phyloP scores from a whole-genome alignment of 2,888 invertebrate genomes.

The Gastrophysa polygoni region DNA sequence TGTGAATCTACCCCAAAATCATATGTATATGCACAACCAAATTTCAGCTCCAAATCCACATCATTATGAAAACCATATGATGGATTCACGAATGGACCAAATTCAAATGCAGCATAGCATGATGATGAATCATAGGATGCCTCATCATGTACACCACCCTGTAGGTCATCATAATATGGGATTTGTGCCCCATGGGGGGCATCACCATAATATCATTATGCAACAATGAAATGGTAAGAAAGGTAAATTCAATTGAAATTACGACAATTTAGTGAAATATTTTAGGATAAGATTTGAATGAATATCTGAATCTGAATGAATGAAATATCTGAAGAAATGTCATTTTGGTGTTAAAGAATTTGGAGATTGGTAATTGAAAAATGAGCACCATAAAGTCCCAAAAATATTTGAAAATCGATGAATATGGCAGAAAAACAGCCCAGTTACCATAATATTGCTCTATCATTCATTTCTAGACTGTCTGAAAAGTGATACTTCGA shows the following conservation, averaged over 20 bases:
- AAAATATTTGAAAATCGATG: no score
- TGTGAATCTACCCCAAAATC: slow-evolving; percentile 33
- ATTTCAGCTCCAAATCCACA: slow-evolving; percentile 32
- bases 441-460: no score
- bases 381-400: no score
- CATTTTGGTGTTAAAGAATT: no score
- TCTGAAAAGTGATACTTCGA: no score
- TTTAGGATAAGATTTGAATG: no score
- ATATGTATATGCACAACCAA: slow-evolving; percentile 25
- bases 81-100: slow-evolving; percentile 39
- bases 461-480: no score
- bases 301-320: no score
- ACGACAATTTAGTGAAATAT: no score
- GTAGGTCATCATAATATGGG: slow-evolving; percentile 25
- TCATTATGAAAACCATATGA: slow-evolving; percentile 41
- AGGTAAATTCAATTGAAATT: not conserved
- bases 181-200: slow-evolving; percentile 24
- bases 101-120: slow-evolving; percentile 36
- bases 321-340: no score
- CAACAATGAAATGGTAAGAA: slow-evolving; percentile 14
- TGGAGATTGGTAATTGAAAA: no score
- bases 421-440: no score
- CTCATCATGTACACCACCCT: slow-evolving; percentile 28
- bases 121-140: slow-evolving; percentile 26
- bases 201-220: slow-evolving; percentile 29